A percentile compares a stretch with the other conserved stretches of the same genome.
phyloP scores from a whole-genome alignment of 64 coral and sea anemone species.

The Exaiptasia diaphana region DNA sequence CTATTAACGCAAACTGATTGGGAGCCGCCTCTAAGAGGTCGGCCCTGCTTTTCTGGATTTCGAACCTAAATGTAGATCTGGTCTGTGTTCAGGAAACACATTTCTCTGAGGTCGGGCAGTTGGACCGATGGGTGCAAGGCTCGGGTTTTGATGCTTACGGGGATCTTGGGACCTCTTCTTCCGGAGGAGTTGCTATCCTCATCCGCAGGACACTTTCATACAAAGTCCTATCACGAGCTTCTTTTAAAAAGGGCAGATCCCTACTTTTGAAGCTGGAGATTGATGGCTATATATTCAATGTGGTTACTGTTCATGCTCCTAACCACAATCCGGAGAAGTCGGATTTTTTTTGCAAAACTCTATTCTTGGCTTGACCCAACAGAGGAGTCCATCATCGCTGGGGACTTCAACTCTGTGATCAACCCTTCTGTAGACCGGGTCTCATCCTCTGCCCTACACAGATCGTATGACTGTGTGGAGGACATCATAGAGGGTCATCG shows the following conservation, averaged over 20 bases:
- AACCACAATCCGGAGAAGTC: background rate
- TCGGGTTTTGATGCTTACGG: background rate
- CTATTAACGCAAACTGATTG: too few relatives aligned
- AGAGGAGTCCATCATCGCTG: background rate
- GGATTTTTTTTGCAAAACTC: background rate
- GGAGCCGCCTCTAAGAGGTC: too few relatives aligned
- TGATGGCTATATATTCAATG: background rate
- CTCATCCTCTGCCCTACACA: background rate
- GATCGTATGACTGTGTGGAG: background rate
- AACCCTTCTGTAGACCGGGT: background rate
- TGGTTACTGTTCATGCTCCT: background rate
- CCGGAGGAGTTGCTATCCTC: background rate
- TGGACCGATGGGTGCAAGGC: too few relatives aligned
- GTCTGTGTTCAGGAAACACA: too few relatives aligned
- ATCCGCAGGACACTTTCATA: background rate
- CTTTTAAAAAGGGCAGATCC: background rate
- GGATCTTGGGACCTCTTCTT: background rate
- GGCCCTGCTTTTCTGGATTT: too few relatives aligned
- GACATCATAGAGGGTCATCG: background rate
- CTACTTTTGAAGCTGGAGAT: background rate
- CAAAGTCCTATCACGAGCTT: background rate
- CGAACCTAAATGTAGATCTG: too few relatives aligned
- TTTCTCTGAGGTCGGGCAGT: too few relatives aligned
- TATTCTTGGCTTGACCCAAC: background rate
- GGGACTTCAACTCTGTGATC: slow-evolving; percentile 37